Evolutionary conservation across 2,797 vertebrate genomes (phyloP).

Genomic region (Gadopsis marmoratus): DNA sequence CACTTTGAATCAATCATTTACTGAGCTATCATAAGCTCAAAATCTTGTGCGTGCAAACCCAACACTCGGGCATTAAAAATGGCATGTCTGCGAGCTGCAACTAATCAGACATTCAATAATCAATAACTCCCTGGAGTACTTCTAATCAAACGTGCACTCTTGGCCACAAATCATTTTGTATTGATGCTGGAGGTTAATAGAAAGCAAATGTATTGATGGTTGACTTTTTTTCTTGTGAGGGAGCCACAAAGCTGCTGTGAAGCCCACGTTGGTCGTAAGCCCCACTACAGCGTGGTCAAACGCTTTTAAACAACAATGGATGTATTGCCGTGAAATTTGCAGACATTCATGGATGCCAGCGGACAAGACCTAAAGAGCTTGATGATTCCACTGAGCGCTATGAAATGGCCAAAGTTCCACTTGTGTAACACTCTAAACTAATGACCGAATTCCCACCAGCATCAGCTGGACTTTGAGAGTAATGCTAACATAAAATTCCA

Average conservation of each 20-base stretch:
- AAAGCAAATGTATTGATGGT: conserved; percentile 41
- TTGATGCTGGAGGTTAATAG: conserved; percentile 28
- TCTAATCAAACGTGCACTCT: conserved; percentile 42
- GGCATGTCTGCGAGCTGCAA: conserved; percentile 15
- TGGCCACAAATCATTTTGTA: conserved; percentile 32
- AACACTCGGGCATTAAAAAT: conserved; percentile 27
- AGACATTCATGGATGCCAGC: not conserved
- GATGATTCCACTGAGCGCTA: not conserved
- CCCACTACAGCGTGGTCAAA: not conserved
- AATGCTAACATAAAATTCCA: not conserved
- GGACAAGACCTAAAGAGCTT: not conserved
- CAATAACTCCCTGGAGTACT: conserved; percentile 24
- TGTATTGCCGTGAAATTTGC: not conserved
- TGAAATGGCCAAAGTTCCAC: not conserved
- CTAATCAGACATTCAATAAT: conserved; percentile 39
- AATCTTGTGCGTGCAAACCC: conserved; percentile 49
- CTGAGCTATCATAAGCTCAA: conserved; percentile 55
- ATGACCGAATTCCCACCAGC: not conserved
- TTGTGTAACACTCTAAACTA: not conserved
- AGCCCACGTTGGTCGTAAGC: not conserved
- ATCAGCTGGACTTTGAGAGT: not conserved
- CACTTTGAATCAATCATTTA: conserved; percentile 66
- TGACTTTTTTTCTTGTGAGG: not conserved
- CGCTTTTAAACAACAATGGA: not conserved
- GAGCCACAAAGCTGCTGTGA: conserved; percentile 16